Evolutionary conservation across 2,797 vertebrate genomes (phyloP), one percentile per base, ranked within the genome.

Genomic region (Varecia variegata): DNA sequence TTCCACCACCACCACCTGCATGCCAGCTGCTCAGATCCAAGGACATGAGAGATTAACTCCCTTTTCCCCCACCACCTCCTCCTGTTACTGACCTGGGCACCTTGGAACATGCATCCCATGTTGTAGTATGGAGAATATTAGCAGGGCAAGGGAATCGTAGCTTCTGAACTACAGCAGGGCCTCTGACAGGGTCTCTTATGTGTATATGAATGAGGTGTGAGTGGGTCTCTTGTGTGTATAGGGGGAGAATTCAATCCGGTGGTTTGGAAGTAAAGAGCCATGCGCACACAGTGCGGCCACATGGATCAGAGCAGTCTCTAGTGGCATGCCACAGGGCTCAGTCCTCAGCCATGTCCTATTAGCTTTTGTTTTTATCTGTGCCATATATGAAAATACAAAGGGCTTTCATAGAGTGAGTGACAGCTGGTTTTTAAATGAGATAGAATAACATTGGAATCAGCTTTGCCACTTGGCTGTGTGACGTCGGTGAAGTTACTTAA

Each of bases 261-360:
- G 7, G 14, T 67, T 86, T 52, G n/a, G 67, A 74, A 90, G 47
- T 27, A n/a, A 58, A 82, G 58, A 73, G n/a, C 40, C 23, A 58
- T 1, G 21, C 7, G 54, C 27, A 23, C 8, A 1, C 0, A 40
- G 5, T 18, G 7, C 52, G 25, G 35, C 52, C 11, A 6, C 12
- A 8, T 6, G 7, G 20, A 7, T 25, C 27, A 71, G 32, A 70
- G 25, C 21, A 10, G 5, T 74, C 70, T 82, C 68, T 47, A 8
- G 38, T 7, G 27, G 12, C 38, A 14, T 8, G 56, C 65, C 40
- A 0, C 71, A 35, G 14, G 87, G 40, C 56, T 71, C 45, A 7
- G 38, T 70, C 21, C 70, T 90, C 30, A 79, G 73, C 54, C 14
- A 0, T 2, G 9, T 65, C 38, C 50, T 71, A 2, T 45, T 52